These are phyloP conservation scores for Recurvirostra avosetta DNA, from an alignment of 2,113 vertebrate genomes.

Conservation along the genomic window DNA sequence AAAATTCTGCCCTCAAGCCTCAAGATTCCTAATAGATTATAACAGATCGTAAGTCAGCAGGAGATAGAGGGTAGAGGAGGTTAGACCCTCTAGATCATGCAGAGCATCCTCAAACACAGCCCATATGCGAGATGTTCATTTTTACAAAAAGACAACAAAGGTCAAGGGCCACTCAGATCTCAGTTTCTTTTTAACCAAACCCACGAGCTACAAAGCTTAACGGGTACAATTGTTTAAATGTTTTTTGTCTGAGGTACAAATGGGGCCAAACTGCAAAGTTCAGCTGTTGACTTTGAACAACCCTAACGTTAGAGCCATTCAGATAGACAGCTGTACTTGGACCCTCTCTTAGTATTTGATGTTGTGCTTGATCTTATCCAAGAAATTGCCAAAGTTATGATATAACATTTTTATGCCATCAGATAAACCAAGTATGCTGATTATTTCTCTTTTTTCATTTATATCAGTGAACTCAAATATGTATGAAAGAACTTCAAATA, in stretches of 20 bases:
- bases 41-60: neutral
- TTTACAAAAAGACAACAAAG: neutral
- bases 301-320: neutral
- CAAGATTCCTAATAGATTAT: slow-evolving; percentile 45
- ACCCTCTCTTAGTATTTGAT: neutral
- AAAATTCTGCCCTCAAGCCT: slow-evolving; percentile 41
- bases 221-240: neutral
- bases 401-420: slow-evolving; percentile 39
- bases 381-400: slow-evolving; percentile 32
- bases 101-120: slow-evolving; percentile 17
- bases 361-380: slow-evolving; percentile 26
- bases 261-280: neutral
- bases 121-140: neutral
- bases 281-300: neutral
- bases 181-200: neutral
- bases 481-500: slow-evolving; percentile 67
- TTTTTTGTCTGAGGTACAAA: neutral
- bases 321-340: neutral
- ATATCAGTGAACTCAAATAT: slow-evolving; percentile 59
- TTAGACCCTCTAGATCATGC: slow-evolving; percentile 6
- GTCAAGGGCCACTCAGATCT: neutral
- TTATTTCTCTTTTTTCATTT: slow-evolving; percentile 60
- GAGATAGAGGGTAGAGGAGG: neutral
- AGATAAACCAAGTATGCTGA: slow-evolving; percentile 63
- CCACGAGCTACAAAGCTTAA: neutral